Base-by-base conservation (phyloP, 1,140 invertebrate genomes). In the Triops cancriformis region DNA sequence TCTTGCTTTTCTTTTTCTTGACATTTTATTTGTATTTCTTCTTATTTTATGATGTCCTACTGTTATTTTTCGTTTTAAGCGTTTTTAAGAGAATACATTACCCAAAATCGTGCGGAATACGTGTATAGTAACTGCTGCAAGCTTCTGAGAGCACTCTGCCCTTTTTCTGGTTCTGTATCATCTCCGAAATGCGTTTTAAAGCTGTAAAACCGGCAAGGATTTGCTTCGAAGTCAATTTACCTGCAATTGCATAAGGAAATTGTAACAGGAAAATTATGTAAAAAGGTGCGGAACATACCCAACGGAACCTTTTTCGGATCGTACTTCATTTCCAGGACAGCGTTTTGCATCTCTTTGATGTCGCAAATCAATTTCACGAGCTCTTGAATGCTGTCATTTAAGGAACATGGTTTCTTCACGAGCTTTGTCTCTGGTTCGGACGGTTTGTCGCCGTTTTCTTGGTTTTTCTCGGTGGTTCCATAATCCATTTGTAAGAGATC, bases 81-180 rank as follows among this genome's bases (percentile, higher is more conserved):
- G n/a, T n/a, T n/a, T 37, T 37, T 37, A 73, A 42, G 77, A 11
- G n/a, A 37, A 10, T 79, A 83, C 82, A 80, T 86, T 84, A 83
- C 76, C 83, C 88, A 83, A 89, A 89, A 81, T 87, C 86, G 83
- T 89, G 89, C 41, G 89, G 89, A 79, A 89, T 88, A 51, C 86
- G 82, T 5, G 89, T 89, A 81, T 89, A 89, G 81, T 89, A 89
- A 26, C 85, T 82, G 81, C 88, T 89, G 28, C 86, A 87, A 10
- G 86, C 85, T 80, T 83, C 73, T 6, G 82, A 37, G n/a, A 82
- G 75, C 26, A 80, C 78, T 64, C 26, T 78, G 10, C 79, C 78
- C 18, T 28, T 75, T 14, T 41, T 78, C 31, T 81, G 80, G 42
- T 77, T 77, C 12, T 78, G 75, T 12, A 85, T 80, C 31, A 87